Base-by-base conservation (phyloP, 2,113 vertebrate species). In the Lophura nycthemera region DNA sequence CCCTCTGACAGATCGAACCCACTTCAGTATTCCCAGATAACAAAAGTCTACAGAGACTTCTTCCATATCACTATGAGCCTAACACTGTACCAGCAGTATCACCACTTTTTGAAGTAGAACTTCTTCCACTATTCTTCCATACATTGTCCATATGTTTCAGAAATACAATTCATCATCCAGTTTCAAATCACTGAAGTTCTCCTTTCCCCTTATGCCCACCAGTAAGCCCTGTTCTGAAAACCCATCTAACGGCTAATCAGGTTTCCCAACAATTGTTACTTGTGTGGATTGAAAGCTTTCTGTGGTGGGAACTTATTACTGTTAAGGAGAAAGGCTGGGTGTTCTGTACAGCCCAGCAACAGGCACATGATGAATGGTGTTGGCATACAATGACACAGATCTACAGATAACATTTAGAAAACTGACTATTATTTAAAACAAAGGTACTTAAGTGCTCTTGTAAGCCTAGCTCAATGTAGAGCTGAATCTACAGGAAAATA, bases 391-490 rank as follows among this genome's bases (percentile, higher is more conserved):
- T 47, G 83, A 48, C 69, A 63, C 0, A 94, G 87, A 91, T 85
- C 25, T 59, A 83, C 7, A 89, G 92, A 92, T 83, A 42, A 90
- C 38, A 86, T 86, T 91, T 83, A 77, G 5, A 3, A 96, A 92
- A 74, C 45, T 52, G 76, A 70, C 30, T 40, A 32, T 47, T 92
- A 71, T 61, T 91, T 94, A 70, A 94, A 95, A 81, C 52, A 92
- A 88, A 93, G 32, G 30, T 71, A 80, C 34, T 57, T 47, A 88
- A 89, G 75, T 59, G 64, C 24, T 89, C 45, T 66, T 77, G 40
- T 80, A 89, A 27, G 40, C 43, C 57, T 45, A 71, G 38, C 16
- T 52, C 69, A 73, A 69, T n/a, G 43, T 20, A 73, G 34, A 92
- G 54, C 11, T 29, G 25, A 90, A 83, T 30, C 30, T 78, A 65